Evolutionary conservation across 2,888 invertebrate genomes (phyloP).

Genomic region (Acanthococcus lagerstroemiae): DNA sequence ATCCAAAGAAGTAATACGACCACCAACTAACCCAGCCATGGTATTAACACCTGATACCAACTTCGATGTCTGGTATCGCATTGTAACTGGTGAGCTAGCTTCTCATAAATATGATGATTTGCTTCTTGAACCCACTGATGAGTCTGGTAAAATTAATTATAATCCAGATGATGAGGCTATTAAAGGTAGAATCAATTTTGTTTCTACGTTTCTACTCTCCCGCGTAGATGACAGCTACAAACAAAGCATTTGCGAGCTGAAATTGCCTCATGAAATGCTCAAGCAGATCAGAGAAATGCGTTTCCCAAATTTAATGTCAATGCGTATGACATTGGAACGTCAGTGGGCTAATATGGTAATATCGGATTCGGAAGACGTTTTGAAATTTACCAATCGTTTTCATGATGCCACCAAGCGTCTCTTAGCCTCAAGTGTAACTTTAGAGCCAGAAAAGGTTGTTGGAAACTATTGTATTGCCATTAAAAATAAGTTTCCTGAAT

Average conservation of each 20-base stretch:
- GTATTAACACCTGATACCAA: not conserved
- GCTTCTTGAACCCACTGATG: not conserved
- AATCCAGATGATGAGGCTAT: not conserved
- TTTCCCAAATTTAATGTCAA: not conserved
- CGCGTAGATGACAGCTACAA: not conserved
- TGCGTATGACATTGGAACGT: not conserved
- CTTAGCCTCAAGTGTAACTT: not conserved
- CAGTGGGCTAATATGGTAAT: not conserved
- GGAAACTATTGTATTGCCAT: not conserved
- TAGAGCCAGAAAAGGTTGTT: not conserved
- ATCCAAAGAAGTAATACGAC: not conserved
- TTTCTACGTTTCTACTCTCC: not conserved
- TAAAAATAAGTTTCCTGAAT: not conserved
- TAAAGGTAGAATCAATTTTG: not conserved
- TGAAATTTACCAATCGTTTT: not conserved
- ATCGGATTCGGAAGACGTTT: not conserved
- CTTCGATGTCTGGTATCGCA: not conserved
- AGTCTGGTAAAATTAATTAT: not conserved
- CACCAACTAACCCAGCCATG: not conserved
- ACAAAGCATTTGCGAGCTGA: slow-evolving; percentile 1
- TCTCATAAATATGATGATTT: not conserved
- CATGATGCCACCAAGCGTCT: not conserved
- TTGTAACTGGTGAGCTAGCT: not conserved
- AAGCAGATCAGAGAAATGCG: not conserved
- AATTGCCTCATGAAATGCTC: not conserved